Percentiles rank a stretch among this genome's conserved stretches.
Evolutionary conservation across 2,797 vertebrate genomes (phyloP).

Genomic region (Tragopan temminckii): DNA sequence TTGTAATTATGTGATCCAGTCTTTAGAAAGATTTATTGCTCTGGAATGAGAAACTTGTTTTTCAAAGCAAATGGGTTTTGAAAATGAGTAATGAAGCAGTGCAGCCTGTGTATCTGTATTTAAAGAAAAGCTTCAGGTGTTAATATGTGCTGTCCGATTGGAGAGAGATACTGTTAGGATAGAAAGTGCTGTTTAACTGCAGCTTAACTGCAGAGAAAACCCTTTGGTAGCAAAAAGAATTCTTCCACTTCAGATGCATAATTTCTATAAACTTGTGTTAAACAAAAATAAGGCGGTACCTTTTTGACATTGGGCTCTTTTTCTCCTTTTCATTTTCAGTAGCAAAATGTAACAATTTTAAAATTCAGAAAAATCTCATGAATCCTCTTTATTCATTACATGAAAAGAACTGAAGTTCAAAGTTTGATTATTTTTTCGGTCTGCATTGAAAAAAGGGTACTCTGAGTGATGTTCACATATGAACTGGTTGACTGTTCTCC

Average conservation of each 20-base stretch:
- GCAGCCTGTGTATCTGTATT: not conserved
- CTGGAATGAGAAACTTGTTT: not conserved
- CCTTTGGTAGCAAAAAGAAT: not conserved
- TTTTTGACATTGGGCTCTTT: not conserved
- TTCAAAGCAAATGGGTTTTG: not conserved
- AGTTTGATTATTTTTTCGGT: not conserved
- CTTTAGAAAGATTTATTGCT: not conserved
- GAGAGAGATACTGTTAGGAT: not conserved
- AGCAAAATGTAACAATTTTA: not conserved
- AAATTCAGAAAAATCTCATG: not conserved
- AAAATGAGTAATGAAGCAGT: not conserved
- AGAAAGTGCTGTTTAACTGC: not conserved
- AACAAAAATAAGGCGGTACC: not conserved
- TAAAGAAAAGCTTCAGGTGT: not conserved
- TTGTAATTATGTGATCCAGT: not conserved
- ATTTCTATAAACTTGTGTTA: not conserved
- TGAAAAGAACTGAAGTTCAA: not conserved
- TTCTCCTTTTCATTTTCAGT: not conserved
- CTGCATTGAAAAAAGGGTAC: not conserved
- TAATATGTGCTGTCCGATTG: not conserved
- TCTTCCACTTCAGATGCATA: not conserved
- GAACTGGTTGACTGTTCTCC: not conserved
- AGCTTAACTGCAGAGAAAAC: not conserved
- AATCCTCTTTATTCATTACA: not conserved
- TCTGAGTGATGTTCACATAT: not conserved